These are phyloP conservation scores for Heliconius charithonia DNA, from an alignment of 2,888 invertebrate genomes.

Conservation along the genomic window DNA sequence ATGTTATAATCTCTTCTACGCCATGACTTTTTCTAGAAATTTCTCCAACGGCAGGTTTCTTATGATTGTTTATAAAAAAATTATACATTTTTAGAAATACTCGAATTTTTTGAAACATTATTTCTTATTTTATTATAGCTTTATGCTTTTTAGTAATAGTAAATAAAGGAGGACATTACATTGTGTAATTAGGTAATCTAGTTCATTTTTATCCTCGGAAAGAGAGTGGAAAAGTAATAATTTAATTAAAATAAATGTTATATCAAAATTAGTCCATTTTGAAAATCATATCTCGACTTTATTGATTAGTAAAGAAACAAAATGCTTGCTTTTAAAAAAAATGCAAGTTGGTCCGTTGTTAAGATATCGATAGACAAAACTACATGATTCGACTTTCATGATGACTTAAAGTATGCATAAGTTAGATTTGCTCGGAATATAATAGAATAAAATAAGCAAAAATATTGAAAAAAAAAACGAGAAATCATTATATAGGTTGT, in stretches of 20 bases:
- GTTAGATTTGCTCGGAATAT: neutral
- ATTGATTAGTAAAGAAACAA: neutral
- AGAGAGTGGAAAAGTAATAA: neutral
- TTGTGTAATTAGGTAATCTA: neutral
- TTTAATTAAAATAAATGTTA: neutral
- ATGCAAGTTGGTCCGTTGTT: constrained; percentile 10
- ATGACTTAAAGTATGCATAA: neutral
- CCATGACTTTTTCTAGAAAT: neutral
- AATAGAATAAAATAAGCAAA: neutral
- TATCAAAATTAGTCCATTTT: constrained; percentile 19
- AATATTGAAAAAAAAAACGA: no score
- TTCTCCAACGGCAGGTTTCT: neutral
- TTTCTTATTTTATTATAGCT: neutral
- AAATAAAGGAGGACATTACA: neutral
- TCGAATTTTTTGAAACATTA: neutral
- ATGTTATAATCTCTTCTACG: neutral
- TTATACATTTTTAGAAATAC: neutral
- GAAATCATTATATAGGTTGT: neutral
- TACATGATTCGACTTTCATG: neutral
- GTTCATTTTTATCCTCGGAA: neutral
- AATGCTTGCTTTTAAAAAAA: constrained; percentile 13
- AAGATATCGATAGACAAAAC: neutral
- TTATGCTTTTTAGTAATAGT: neutral
- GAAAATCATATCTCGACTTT: constrained; percentile 19
- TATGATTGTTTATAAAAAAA: neutral